Base-by-base conservation (phyloP, 2,888 invertebrate genomes). In the Nudaria mundana region DNA sequence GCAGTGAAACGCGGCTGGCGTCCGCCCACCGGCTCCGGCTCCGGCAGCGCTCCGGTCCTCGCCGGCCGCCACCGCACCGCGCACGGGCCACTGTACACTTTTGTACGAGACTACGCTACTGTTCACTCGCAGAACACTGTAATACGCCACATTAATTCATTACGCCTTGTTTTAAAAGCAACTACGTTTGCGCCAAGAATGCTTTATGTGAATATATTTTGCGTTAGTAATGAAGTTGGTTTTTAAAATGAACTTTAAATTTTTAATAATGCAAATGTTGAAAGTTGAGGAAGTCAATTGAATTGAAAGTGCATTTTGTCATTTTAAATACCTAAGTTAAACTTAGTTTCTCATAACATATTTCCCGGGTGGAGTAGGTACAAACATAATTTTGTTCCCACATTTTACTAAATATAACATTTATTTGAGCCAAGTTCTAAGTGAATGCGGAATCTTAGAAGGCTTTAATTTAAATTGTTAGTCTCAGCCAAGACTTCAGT, bases 381-480 rank as follows among this genome's bases (percentile, higher is more conserved):
- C n/a, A n/a, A n/a, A n/a, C n/a, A n/a, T n/a, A n/a, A n/a, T n/a
- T n/a, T n/a, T n/a, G n/a, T n/a, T n/a, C n/a, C n/a, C n/a, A n/a
- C n/a, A n/a, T n/a, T n/a, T n/a, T n/a, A n/a, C n/a, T n/a, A n/a
- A n/a, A n/a, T n/a, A n/a, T n/a, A n/a, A n/a, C n/a, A n/a, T n/a
- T n/a, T 10, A 8, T 10, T 11, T 0, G 5, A 37, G 16, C 12
- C 43, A 24, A 26, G 28, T 55, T 52, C 18, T 37, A 15, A 5
- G 22, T 3, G 20, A 36, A 18, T 23, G 24, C 52, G 60, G 32
- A 12, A n/a, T 40, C 31, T 48, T 29, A 48, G 43, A 58, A 53
- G 62, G 56, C 62, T 71, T 69, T 63, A 70, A 63, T 66, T 68
- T 70, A 66, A 75, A 73, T 70, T 67, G 63, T 52, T 54, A 46